Conservation (phyloP, 2,888 invertebrate species). For the Entomobrya proxima region DNA sequence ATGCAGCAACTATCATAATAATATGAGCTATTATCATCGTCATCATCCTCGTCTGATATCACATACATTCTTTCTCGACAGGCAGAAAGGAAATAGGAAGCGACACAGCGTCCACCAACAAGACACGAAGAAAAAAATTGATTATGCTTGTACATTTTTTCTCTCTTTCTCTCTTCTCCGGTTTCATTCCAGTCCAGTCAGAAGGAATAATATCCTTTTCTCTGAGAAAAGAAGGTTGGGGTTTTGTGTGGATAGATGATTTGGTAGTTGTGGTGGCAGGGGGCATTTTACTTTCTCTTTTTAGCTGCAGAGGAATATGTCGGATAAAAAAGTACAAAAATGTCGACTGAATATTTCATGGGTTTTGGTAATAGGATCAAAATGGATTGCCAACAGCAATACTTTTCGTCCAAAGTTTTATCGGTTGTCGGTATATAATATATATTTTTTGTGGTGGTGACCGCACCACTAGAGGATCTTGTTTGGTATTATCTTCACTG, state of each 20-base stretch:
- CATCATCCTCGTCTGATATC: background rate
- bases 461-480: background rate
- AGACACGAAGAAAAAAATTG: conserved; percentile 22
- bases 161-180: background rate
- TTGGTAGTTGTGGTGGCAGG: background rate
- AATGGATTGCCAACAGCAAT: conserved; percentile 45
- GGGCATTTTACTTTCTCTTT: background rate
- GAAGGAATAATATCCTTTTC: background rate
- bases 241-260: no score
- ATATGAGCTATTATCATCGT: conserved; percentile 20
- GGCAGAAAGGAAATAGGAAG: conserved; percentile 28
- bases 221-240: background rate
- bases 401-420: conserved; percentile 21
- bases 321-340: background rate
- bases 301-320: background rate
- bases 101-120: background rate
- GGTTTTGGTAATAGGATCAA: conserved; percentile 46
- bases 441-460: background rate
- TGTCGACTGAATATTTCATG: conserved; percentile 49
- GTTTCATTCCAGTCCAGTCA: background rate
- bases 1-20: background rate
- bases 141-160: background rate
- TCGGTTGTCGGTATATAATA: no score
- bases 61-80: no score
- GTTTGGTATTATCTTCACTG: background rate